Conservation (phyloP, 2,888 invertebrate genomes). For the Temnothorax ravouxi region DNA sequence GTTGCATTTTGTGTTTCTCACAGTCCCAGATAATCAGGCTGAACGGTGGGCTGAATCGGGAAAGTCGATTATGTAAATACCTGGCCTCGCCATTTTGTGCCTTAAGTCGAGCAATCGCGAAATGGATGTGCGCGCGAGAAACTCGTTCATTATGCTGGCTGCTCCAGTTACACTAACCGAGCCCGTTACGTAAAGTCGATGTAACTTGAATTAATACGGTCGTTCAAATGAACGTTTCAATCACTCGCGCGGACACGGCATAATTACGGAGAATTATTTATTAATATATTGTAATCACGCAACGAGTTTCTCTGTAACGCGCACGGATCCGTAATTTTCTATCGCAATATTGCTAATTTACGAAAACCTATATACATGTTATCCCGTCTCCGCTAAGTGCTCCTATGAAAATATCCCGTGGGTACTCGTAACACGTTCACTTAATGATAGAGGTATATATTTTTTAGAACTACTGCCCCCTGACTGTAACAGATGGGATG, state of each 20-base stretch:
- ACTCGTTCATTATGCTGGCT: constrained; percentile 38
- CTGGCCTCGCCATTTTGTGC: constrained; percentile 23
- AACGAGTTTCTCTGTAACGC: not conserved
- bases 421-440: not conserved
- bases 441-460: not conserved
- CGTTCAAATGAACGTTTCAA: constrained; percentile 38
- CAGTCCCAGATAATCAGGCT: constrained; percentile 25
- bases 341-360: constrained; percentile 26
- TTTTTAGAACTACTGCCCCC: constrained; percentile 15
- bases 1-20: constrained; percentile 30
- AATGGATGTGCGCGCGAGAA: constrained; percentile 50
- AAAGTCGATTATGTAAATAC: constrained; percentile 52
- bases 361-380: not conserved
- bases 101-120: constrained; percentile 50
- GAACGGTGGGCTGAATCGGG: constrained; percentile 25
- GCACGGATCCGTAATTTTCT: not conserved
- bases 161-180: constrained; percentile 38
- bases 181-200: constrained; percentile 41
- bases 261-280: constrained; percentile 36
- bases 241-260: constrained; percentile 13
- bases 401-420: constrained; percentile 19
- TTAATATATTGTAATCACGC: constrained; percentile 24
- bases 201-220: constrained; percentile 40
- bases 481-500: not conserved
- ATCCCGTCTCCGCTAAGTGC: not conserved